Base-by-base conservation (phyloP, 2,888 invertebrate genomes). In the Ptychoptera contaminata region DNA sequence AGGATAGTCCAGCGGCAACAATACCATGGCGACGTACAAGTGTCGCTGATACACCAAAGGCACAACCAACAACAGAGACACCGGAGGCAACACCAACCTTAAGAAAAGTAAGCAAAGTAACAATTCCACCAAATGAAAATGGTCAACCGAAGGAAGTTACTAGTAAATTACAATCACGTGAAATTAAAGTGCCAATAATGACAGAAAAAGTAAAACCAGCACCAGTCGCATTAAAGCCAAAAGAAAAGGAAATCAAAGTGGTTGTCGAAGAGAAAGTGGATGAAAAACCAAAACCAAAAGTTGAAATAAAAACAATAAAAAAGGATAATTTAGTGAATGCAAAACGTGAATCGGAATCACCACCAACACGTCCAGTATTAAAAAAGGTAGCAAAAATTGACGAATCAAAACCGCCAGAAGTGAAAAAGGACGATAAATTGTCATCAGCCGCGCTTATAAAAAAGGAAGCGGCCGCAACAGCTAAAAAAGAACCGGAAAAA, bases 1-100 rank as follows among this genome's bases (percentile, higher is more conserved):
- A 77, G 57, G 78, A 74, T 49, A 71, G 71, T 12, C 67, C 68
- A n/a, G 14, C n/a, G 16, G 14, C 46, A 29, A 12, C 41, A 29
- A 16, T 32, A 40, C 0, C 62, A 56, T 37, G 37, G 37, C 43
- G 37, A 10, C 12, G 31, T 7, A 23, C 23, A 5, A 23, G 23
- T 23, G 16, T 41, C 44, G 39, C 40, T 40, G 47, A 47, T 46
- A 46, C 50, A 40, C 40, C 38, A 3, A 16, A 39, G 37, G 31
- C 38, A 16, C 30, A 44, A 16, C 16, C 40, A 6, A 45, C 31
- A 23, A 34, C 36, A 11, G 31, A 38, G 12, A 34, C 46, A 11
- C 23, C 42, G 8, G 40, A 29, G 4, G 30, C 42, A 36, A 29
- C 15, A 10, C 10, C 42, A 2, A 8, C 8, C 35, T 35, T 35